Conservation (phyloP, 2,888 invertebrate species). For the Pheosia tremula region DNA sequence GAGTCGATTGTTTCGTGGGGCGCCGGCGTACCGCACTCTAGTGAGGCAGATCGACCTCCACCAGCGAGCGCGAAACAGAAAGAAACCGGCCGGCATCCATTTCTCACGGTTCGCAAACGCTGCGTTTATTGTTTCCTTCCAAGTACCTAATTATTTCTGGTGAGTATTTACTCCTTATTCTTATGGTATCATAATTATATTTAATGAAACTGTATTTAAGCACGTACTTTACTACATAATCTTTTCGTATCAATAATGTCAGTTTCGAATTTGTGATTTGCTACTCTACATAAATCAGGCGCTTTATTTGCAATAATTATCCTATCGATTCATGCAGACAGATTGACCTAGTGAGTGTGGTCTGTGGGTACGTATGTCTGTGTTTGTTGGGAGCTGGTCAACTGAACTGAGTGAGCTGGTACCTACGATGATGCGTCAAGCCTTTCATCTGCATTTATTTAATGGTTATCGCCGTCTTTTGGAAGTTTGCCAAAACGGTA, state of each 20-base stretch:
- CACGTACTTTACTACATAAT: too few relatives aligned
- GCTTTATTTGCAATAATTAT: not conserved
- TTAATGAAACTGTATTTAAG: too few relatives aligned
- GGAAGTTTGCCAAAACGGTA: conserved; percentile 49
- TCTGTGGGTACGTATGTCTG: too few relatives aligned
- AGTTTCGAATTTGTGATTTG: not conserved
- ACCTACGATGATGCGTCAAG: not conserved
- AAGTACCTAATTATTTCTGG: conserved; percentile 50
- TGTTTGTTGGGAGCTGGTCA: too few relatives aligned
- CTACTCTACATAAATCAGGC: not conserved
- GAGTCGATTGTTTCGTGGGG: conserved; percentile 67
- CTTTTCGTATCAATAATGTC: too few relatives aligned
- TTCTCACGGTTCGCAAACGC: conserved; percentile 72
- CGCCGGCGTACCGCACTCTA: conserved; percentile 67
- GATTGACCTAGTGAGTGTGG: too few relatives aligned
- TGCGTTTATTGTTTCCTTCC: conserved; percentile 56
- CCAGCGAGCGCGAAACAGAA: conserved; percentile 65
- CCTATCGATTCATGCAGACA: not conserved
- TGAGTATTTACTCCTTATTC: conserved; percentile 48
- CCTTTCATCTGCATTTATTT: not conserved
- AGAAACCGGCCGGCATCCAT: conserved; percentile 75
- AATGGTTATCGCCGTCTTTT: conserved; percentile 27
- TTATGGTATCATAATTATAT: too few relatives aligned
- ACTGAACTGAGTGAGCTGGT: too few relatives aligned
- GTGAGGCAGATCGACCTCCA: conserved; percentile 73